Evolutionary conservation across 2,113 vertebrate genomes (phyloP).

Genomic region (Nothocercus julius): DNA sequence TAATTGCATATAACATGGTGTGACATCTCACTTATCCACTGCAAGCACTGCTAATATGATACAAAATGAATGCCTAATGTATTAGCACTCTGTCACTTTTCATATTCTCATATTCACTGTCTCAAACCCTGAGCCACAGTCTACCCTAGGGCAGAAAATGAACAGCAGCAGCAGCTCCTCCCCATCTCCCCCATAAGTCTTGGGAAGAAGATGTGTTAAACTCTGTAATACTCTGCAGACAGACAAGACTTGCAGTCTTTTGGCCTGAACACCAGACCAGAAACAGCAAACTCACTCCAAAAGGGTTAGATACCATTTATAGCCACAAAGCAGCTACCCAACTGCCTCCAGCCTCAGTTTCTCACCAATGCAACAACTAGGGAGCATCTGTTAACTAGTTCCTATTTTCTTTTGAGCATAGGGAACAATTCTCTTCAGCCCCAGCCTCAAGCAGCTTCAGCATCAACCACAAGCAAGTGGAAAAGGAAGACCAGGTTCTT

Average conservation of each 20-base stretch:
- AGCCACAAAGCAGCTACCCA: background rate
- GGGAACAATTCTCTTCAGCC: background rate
- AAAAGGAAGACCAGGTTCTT: background rate
- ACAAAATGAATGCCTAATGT: slow-evolving; percentile 52
- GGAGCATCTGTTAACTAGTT: background rate
- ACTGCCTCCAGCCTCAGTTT: background rate
- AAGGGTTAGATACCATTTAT: rapidly evolving
- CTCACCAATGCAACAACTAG: rapidly evolving
- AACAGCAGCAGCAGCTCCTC: slow-evolving; percentile 25
- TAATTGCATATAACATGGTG: background rate
- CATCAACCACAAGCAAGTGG: background rate
- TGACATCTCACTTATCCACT: slow-evolving; percentile 49
- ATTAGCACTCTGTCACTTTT: slow-evolving; percentile 68
- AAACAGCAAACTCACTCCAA: background rate
- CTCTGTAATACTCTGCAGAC: background rate
- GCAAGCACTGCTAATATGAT: slow-evolving; percentile 49
- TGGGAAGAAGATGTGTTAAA: background rate
- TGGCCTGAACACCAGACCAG: background rate
- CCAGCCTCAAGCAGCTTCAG: background rate
- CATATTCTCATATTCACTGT: background rate
- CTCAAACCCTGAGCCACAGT: slow-evolving; percentile 14
- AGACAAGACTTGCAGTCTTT: background rate
- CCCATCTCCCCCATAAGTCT: background rate
- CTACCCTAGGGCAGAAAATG: background rate
- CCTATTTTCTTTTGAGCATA: background rate